Evolutionary conservation across 2,797 vertebrate species (phyloP).

Genomic region (Lerista edwardsae): DNA sequence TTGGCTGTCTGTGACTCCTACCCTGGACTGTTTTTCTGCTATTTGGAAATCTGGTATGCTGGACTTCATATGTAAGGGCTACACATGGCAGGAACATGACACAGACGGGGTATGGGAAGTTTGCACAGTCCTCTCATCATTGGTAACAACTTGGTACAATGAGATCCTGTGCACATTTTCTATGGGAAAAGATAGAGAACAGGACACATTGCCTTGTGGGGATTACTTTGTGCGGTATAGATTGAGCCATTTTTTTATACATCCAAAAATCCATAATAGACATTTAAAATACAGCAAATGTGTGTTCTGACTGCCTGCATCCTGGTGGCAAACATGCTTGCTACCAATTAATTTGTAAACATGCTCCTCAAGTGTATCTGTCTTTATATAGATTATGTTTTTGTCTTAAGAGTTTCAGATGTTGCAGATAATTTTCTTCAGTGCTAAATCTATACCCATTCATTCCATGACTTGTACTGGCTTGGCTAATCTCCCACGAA

Average conservation of each 20-base stretch:
- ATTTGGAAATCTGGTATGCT: too few relatives aligned
- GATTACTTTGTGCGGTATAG: background rate
- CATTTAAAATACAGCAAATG: background rate
- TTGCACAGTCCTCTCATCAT: background rate
- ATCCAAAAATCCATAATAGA: background rate
- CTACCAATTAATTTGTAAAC: background rate
- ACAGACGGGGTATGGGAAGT: background rate
- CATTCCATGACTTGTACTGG: background rate
- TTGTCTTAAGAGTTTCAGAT: constrained; percentile 4
- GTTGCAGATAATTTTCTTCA: constrained; percentile 6
- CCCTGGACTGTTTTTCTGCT: too few relatives aligned
- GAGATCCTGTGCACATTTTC: background rate
- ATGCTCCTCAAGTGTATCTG: background rate
- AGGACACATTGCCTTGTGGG: background rate
- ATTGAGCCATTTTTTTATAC: background rate
- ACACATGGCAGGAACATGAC: too few relatives aligned
- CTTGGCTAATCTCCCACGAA: background rate
- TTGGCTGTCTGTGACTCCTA: too few relatives aligned
- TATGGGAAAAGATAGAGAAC: background rate
- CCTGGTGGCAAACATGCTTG: background rate
- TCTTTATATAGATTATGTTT: background rate
- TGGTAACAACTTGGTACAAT: background rate
- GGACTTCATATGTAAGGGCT: too few relatives aligned
- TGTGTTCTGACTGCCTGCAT: background rate
- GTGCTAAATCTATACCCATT: background rate